phyloP scores from a whole-genome alignment of 2,113 vertebrate species.

The Macrotus californicus region DNA sequence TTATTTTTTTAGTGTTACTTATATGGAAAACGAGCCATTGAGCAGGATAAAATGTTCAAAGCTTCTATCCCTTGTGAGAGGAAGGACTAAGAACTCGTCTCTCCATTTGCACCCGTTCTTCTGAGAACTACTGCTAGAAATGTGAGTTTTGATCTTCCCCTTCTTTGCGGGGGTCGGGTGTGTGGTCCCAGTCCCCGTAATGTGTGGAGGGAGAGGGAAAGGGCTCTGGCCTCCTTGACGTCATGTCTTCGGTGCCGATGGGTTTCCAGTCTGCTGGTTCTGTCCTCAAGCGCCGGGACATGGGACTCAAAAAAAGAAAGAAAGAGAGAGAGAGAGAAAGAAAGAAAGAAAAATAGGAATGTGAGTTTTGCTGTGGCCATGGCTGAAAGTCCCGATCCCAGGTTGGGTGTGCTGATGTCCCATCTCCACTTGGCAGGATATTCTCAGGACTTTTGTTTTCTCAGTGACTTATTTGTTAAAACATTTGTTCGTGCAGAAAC shows the following conservation, averaged over 20 bases:
- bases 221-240: too few relatives aligned
- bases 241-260: too few relatives aligned
- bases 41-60: neutral
- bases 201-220: too few relatives aligned
- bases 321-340: too few relatives aligned
- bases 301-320: too few relatives aligned
- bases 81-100: neutral
- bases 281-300: too few relatives aligned
- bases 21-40: neutral
- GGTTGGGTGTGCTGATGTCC: neutral
- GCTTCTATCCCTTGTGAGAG: neutral
- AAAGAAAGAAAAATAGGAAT: neutral
- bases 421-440: neutral
- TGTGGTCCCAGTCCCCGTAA: too few relatives aligned
- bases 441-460: neutral
- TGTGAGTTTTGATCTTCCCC: neutral
- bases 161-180: too few relatives aligned
- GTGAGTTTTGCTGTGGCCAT: neutral
- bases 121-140: neutral
- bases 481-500: neutral
- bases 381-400: neutral
- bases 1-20: neutral
- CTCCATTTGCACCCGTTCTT: neutral
- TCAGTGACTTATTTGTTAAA: neutral
- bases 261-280: too few relatives aligned